Evolutionary conservation across 35 echinoderm and acorn worm genomes (phyloP).

Genomic region (Diadema setosum): DNA sequence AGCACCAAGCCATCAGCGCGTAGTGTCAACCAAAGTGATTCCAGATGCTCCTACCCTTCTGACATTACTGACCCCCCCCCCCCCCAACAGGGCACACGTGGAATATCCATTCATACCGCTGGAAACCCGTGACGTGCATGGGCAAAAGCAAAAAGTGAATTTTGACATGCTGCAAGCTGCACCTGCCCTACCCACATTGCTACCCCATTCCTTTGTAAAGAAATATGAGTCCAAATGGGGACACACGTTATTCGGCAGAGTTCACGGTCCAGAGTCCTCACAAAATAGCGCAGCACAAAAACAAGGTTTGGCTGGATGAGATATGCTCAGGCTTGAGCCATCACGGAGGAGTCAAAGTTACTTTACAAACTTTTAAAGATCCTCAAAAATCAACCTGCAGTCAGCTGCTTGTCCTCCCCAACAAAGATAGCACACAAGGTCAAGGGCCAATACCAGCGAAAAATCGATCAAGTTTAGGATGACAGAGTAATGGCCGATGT

Average conservation of each 20-base stretch:
- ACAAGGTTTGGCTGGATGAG: slow-evolving; percentile 65
- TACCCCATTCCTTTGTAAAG: slow-evolving; percentile 44
- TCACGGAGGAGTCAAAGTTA: slow-evolving; percentile 28
- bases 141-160: no score
- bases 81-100: background rate
- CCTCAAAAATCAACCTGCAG: slow-evolving; percentile 2
- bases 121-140: no score
- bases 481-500: background rate
- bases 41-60: slow-evolving; percentile 31
- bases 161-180: no score
- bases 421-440: background rate
- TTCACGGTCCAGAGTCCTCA: slow-evolving; percentile 2
- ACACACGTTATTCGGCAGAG: slow-evolving; percentile 52
- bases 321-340: slow-evolving; percentile 30
- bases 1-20: background rate
- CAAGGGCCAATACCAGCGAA: slow-evolving; percentile 28
- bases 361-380: slow-evolving; percentile 41
- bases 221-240: slow-evolving; percentile 69
- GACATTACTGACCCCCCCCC: background rate
- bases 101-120: background rate
- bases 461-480: slow-evolving; percentile 32
- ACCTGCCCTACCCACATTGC: background rate
- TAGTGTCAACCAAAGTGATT: background rate
- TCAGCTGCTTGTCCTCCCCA: background rate
- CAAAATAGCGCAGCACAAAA: slow-evolving; percentile 51